A percentile compares a stretch with the other conserved stretches of the same genome.
Evolutionary conservation across 2,888 invertebrate species (phyloP).

Genomic region (Harpalus rubripes): DNA sequence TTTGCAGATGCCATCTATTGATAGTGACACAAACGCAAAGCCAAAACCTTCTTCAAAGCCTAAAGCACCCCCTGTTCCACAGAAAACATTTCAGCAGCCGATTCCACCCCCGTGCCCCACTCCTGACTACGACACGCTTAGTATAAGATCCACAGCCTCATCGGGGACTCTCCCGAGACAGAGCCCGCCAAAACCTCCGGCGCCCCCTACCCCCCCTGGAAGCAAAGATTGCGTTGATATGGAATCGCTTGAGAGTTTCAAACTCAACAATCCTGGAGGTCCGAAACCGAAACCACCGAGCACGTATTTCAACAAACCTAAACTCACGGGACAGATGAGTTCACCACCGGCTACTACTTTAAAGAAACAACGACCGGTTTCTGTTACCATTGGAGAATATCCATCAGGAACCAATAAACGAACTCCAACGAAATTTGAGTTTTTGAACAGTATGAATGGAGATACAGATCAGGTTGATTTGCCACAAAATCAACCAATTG

Average conservation of each 20-base stretch:
- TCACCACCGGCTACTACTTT: conserved; percentile 76
- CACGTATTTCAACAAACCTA: conserved; percentile 82
- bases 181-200: conserved; percentile 69
- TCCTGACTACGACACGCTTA: conserved; percentile 79
- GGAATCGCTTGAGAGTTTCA: conserved; percentile 88
- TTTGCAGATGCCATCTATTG: conserved; percentile 64
- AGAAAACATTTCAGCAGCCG: conserved; percentile 71
- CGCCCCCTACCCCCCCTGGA: conserved; percentile 47
- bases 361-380: conserved; percentile 82
- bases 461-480: conserved; percentile 75
- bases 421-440: conserved; percentile 86
- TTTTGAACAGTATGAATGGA: conserved; percentile 79
- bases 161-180: conserved; percentile 70
- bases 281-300: conserved; percentile 84
- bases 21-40: conserved; percentile 52
- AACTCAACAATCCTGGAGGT: conserved; percentile 83
- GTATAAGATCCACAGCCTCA: conserved; percentile 74
- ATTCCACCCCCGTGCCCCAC: conserved; percentile 78
- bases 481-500: conserved; percentile 78
- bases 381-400: conserved; percentile 86
- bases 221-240: conserved; percentile 83
- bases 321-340: conserved; percentile 71
- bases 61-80: conserved; percentile 72
- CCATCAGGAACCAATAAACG: conserved; percentile 80
- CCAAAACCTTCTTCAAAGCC: conserved; percentile 71